These are phyloP conservation scores for Drosophila nasuta DNA, from an alignment of 1,140 invertebrate species.

Conservation along the genomic window DNA sequence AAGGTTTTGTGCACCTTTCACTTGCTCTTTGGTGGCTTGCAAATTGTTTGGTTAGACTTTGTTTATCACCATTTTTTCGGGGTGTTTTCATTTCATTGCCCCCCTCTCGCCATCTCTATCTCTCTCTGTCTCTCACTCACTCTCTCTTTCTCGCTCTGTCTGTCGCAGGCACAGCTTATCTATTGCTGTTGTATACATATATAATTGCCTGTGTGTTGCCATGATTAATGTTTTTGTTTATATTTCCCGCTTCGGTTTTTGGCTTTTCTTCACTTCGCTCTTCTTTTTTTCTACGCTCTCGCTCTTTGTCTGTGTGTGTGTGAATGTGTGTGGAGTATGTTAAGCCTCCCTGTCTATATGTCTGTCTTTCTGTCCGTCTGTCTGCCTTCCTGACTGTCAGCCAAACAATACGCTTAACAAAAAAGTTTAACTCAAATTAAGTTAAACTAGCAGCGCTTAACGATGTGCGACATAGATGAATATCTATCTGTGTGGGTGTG, in stretches of 20 bases:
- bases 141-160: constrained; percentile 5
- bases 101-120: constrained; percentile 10
- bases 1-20: background rate
- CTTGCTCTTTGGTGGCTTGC: constrained; percentile 8
- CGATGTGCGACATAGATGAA: constrained; percentile 80
- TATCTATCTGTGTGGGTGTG: constrained; percentile 49
- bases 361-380: too few species aligned
- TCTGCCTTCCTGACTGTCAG: constrained; percentile 31
- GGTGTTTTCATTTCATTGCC: constrained; percentile 38
- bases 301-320: too few species aligned
- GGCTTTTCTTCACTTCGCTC: constrained; percentile 28
- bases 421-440: constrained; percentile 83
- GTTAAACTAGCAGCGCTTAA: constrained; percentile 82
- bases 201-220: constrained; percentile 53
- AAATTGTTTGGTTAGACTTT: constrained; percentile 38
- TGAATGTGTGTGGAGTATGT: too few species aligned
- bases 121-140: background rate
- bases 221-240: constrained; percentile 82
- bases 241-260: constrained; percentile 65
- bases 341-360: background rate
- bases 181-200: constrained; percentile 11
- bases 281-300: constrained; percentile 12
- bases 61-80: constrained; percentile 19
- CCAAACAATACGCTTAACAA: constrained; percentile 77
- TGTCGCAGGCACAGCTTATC: background rate